Evolutionary conservation across 2,797 vertebrate genomes (phyloP).

Genomic region (Taenioides sp.): DNA sequence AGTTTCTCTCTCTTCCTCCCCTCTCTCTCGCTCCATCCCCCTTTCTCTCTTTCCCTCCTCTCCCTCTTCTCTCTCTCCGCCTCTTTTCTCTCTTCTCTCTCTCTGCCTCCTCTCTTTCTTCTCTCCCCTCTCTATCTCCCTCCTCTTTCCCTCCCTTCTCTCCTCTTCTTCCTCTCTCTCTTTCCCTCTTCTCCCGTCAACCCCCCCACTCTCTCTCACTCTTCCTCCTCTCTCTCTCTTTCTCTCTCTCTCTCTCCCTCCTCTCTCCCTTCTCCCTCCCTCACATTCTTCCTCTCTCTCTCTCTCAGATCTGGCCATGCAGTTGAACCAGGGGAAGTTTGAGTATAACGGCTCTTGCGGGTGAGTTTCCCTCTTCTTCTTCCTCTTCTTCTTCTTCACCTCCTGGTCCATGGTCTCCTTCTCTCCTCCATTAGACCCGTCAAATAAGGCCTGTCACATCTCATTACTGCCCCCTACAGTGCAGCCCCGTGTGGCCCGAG

Average conservation of each 20-base stretch:
- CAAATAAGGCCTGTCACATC: slow-evolving; percentile 76
- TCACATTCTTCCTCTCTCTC: neutral
- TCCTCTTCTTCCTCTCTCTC: rapidly evolving
- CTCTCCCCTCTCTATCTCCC: rapidly evolving
- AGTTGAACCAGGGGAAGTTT: slow-evolving; percentile 98
- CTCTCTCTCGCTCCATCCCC: no score
- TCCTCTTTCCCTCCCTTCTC: rapidly evolving
- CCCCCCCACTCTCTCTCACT: neutral
- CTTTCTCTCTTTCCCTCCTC: no score
- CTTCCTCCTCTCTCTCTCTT: neutral
- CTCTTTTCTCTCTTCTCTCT: no score
- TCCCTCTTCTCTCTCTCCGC: slow-evolving; percentile 33
- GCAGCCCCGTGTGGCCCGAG: neutral
- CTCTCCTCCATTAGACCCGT: slow-evolving; percentile 57
- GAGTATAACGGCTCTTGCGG: slow-evolving; percentile 99
- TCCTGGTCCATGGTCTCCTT: slow-evolving; percentile 5
- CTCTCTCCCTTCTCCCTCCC: neutral
- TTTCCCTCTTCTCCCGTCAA: rapidly evolving
- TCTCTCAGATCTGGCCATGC: slow-evolving; percentile 95
- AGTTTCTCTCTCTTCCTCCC: neutral
- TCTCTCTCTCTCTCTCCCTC: neutral
- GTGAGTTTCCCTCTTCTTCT: slow-evolving; percentile 76
- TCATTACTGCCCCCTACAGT: slow-evolving; percentile 65
- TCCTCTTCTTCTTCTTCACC: neutral
- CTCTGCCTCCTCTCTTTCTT: neutral